phyloP scores from a whole-genome alignment of 2,888 invertebrate species.

The Maniola hyperantus region DNA sequence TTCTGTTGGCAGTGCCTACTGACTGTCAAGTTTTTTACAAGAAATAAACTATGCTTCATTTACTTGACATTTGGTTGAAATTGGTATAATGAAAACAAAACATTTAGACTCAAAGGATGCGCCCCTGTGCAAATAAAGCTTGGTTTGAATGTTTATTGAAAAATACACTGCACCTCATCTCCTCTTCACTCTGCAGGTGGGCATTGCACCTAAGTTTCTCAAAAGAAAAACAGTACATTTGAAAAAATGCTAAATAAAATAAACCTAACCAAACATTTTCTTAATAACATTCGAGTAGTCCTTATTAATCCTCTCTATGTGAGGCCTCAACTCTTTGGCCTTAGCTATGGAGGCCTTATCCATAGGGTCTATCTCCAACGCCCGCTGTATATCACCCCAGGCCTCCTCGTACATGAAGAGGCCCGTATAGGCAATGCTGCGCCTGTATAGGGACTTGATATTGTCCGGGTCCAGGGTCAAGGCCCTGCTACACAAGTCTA shows the following conservation, averaged over 20 bases:
- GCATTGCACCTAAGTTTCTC: no score
- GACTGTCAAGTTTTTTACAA: no score
- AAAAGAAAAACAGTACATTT: not conserved
- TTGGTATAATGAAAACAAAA: no score
- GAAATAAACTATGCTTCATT: no score
- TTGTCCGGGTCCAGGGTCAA: conserved; percentile 89
- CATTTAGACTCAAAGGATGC: no score
- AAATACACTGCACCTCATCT: no score
- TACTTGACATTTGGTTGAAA: no score
- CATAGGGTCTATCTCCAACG: conserved; percentile 83
- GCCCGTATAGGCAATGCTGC: conserved; percentile 88
- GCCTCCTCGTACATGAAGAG: conserved; percentile 86
- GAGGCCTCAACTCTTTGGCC: conserved; percentile 78
- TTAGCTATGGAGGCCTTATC: conserved; percentile 85
- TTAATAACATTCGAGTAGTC: conserved; percentile 83
- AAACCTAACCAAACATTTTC: conserved; percentile 74
- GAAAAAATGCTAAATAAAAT: not conserved
- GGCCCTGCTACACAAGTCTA: conserved; percentile 88
- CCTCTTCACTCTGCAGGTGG: no score
- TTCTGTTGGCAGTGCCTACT: no score
- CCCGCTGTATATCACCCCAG: conserved; percentile 79
- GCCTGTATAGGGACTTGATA: conserved; percentile 93
- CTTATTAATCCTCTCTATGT: conserved; percentile 83
- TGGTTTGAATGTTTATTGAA: no score
- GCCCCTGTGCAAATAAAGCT: no score